Evolutionary conservation across 1,140 invertebrate genomes (phyloP).

Genomic region (Heliothis virescens): DNA sequence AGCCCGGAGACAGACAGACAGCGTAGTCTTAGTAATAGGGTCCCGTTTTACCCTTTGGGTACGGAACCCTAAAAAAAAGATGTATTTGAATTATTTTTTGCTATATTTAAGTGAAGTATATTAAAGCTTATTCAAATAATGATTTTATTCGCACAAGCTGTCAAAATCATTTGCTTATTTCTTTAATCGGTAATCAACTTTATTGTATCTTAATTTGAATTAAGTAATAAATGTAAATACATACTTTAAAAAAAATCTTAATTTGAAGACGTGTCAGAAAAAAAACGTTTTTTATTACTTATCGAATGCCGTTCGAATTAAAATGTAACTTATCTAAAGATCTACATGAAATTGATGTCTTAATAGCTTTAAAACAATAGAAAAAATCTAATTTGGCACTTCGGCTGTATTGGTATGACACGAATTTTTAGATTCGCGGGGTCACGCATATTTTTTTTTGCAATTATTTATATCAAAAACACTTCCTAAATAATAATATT

Average conservation of each 20-base stretch:
- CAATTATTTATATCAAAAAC: slow-evolving; percentile 5
- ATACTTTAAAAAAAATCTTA: no score
- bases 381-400: neutral
- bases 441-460: neutral
- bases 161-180: slow-evolving; percentile 11
- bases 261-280: slow-evolving; percentile 11
- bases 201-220: slow-evolving; percentile 8
- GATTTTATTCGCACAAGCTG: slow-evolving; percentile 14
- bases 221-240: no score
- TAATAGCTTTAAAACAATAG: neutral
- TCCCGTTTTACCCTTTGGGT: no score
- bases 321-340: slow-evolving; percentile 12
- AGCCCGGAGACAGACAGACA: no score
- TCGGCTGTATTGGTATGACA: neutral
- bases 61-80: no score
- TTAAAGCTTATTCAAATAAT: slow-evolving; percentile 9
- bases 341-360: slow-evolving; percentile 7
- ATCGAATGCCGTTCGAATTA: slow-evolving; percentile 19
- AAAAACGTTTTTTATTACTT: slow-evolving; percentile 10
- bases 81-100: slow-evolving; percentile 3
- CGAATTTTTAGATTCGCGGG: neutral
- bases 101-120: neutral
- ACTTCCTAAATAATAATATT: slow-evolving; percentile 3
- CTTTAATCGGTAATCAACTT: neutral
- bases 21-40: no score